Base-by-base conservation (phyloP, 2,797 vertebrate genomes). In the Phylloscopus collybita region DNA sequence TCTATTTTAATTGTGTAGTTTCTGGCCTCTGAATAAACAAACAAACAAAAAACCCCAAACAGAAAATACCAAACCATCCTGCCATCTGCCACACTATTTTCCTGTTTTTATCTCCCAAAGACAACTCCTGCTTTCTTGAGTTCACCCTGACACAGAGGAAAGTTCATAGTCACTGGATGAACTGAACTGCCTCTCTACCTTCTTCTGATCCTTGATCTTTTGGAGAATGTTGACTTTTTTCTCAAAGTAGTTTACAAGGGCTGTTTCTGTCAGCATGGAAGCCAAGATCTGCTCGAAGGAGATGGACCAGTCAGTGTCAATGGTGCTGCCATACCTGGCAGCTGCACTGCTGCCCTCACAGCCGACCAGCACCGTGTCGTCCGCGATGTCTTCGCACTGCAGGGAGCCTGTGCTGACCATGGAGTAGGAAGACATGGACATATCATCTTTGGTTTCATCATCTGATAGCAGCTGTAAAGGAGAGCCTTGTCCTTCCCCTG, bases 281-380 rank as follows among this genome's bases (percentile, higher is more conserved):
- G 99, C 99, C 74, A 99, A 97, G 91, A 99, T 99, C 98, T 99
- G 99, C 97, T 99, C 99, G 1, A 99, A 99, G 76, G 98, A 99
- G 96, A 99, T 99, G 9, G 99, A 99, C 99, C 99, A 99, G 96
- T 99, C 99, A 0, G 96, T 97, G 83, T 99, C 99, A 34, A 98
- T 97, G 5, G 97, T 91, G 50, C 98, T 98, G 60, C 98, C 98
- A 2, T 94, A 96, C 61, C 98, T 98, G 80, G 97, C 93, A 13
- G 81, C 67, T 20, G 96, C 96, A 51, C 97, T 93, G 25, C 80
- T 62, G 79, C 98, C 97, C 72, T 98, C 98, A 9, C 98, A 97
- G 6, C 98, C 98, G 4, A 99, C 98, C 91, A 99, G 98, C 80
- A 99, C 99, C 0, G 98, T 98, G 97, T 99, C 99, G 0, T 99